Evolutionary conservation across 2,113 vertebrate species (phyloP).

Genomic region (Rhombomys opimus): DNA sequence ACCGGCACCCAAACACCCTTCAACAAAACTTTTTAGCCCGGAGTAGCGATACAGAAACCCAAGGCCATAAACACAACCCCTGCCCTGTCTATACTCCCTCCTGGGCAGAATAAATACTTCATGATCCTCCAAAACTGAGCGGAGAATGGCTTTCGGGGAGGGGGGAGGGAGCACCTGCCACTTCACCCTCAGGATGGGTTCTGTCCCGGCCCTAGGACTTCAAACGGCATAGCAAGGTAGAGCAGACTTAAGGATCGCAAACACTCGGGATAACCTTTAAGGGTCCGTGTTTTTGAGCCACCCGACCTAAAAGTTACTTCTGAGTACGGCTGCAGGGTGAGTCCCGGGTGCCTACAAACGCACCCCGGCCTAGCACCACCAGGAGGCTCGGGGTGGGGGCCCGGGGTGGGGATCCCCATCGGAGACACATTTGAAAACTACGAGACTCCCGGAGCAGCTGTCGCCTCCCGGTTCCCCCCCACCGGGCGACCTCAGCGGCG

Average conservation of each 20-base stretch:
- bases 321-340: background rate
- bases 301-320: constrained; percentile 45
- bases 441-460: background rate
- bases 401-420: background rate
- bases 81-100: constrained; percentile 13
- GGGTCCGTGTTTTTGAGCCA: background rate
- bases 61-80: constrained; percentile 22
- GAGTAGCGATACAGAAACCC: constrained; percentile 17
- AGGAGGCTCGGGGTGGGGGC: background rate
- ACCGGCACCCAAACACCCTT: background rate
- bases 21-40: constrained; percentile 64
- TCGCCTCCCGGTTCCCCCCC: background rate
- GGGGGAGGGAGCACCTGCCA: constrained; percentile 43
- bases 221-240: background rate
- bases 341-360: background rate
- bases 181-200: constrained; percentile 5
- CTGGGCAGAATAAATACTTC: constrained; percentile 18
- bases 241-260: background rate
- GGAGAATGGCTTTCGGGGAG: background rate
- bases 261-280: background rate
- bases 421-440: background rate
- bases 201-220: background rate
- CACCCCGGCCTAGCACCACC: background rate
- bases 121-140: background rate
- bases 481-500: background rate